Percentiles rank a stretch among this genome's conserved stretches.
Conservation (phyloP, 2,113 vertebrate species). For the Pseudopipra pipra region DNA sequence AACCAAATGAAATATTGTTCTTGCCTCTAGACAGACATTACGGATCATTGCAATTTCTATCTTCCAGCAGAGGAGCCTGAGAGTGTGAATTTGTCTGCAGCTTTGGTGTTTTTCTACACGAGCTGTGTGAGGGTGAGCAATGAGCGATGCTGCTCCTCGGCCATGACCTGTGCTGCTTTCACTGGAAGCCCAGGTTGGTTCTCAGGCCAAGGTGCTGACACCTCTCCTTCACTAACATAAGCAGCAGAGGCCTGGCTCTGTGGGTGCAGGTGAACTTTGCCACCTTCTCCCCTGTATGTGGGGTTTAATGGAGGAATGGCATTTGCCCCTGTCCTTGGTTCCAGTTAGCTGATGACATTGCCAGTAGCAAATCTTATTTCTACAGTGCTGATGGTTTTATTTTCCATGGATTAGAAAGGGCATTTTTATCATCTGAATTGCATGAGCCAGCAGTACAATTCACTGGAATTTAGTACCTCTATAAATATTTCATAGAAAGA, state of each 20-base stretch:
- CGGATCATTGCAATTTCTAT: neutral
- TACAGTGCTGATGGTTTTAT: neutral
- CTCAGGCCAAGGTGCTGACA: neutral
- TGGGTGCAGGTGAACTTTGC: accelerated
- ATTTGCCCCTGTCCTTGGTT: neutral
- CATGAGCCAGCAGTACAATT: neutral
- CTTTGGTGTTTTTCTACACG: accelerated
- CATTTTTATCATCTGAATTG: neutral
- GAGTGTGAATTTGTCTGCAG: neutral
- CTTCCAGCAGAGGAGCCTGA: neutral
- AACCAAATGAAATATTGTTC: neutral
- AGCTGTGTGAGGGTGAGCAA: accelerated
- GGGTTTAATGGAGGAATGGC: neutral
- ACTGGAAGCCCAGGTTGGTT: neutral
- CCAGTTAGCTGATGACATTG: accelerated
- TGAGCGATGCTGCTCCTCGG: neutral
- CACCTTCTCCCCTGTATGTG: neutral
- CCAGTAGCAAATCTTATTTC: neutral
- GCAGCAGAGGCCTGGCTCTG: neutral
- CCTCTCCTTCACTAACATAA: neutral
- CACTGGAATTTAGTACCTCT: neutral
- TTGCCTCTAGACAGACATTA: neutral
- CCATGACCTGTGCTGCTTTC: accelerated
- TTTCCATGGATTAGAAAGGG: neutral
- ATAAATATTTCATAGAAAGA: neutral